Conservation (phyloP, 2,797 vertebrate genomes). For the Microctenopoma steveboyesi region DNA sequence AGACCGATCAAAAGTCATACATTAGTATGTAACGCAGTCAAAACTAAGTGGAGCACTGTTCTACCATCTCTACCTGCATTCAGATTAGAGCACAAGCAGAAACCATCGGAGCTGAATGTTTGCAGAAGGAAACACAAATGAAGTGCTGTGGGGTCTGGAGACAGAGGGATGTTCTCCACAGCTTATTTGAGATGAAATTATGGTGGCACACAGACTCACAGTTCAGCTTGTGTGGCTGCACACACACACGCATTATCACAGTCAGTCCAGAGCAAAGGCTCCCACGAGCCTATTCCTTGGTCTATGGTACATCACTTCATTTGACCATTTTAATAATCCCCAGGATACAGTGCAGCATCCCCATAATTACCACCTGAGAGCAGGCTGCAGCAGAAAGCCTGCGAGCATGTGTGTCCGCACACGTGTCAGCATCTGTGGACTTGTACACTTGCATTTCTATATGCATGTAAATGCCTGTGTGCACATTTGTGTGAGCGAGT, state of each 20-base stretch:
- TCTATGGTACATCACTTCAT: slow-evolving; percentile 58
- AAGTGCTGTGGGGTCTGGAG: slow-evolving; percentile 3
- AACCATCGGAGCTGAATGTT: slow-evolving; percentile 24
- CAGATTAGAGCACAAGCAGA: neutral
- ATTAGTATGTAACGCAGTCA: neutral
- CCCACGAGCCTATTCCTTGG: slow-evolving; percentile 43
- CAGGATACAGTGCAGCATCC: slow-evolving; percentile 38
- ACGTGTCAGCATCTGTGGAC: neutral
- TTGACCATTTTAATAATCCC: slow-evolving; percentile 67
- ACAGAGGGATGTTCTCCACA: slow-evolving; percentile 24
- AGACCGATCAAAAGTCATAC: neutral
- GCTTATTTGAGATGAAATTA: slow-evolving; percentile 49
- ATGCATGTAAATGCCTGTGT: neutral
- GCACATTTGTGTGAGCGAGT: neutral
- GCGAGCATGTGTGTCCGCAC: neutral
- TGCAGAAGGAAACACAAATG: slow-evolving; percentile 16
- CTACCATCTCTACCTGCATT: no score
- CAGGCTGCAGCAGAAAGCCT: neutral
- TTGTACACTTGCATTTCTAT: neutral
- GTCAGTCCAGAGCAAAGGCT: slow-evolving; percentile 20
- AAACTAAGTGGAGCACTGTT: no score
- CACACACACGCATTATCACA: slow-evolving; percentile 15
- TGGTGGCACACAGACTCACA: neutral
- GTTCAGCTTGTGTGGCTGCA: neutral
- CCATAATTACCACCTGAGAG: slow-evolving; percentile 58